These are phyloP conservation scores for Heliconius nattereri DNA, from an alignment of 1,140 invertebrate genomes.

Conservation along the genomic window DNA sequence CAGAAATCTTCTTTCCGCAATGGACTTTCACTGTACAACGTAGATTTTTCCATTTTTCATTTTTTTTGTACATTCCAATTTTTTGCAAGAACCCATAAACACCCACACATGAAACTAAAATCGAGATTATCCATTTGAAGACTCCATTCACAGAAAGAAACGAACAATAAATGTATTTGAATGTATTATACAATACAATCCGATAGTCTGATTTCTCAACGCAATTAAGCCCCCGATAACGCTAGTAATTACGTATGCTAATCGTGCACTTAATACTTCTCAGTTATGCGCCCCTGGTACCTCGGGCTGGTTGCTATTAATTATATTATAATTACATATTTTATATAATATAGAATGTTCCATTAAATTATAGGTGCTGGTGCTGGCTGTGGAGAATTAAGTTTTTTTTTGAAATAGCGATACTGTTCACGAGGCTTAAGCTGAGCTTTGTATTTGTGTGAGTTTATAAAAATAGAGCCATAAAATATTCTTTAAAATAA, in stretches of 20 bases:
- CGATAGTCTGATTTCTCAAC: conserved; percentile 57
- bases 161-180: conserved; percentile 23
- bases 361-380: conserved; percentile 10
- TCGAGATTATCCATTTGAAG: not conserved
- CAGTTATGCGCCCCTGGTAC: conserved; percentile 48
- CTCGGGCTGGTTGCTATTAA: conserved; percentile 29
- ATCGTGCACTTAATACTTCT: conserved; percentile 66
- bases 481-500: too few relatives aligned
- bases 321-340: conserved; percentile 35
- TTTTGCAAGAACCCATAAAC: too few relatives aligned
- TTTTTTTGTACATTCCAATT: too few relatives aligned
- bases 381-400: not conserved
- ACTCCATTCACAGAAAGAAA: not conserved
- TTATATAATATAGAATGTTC: conserved; percentile 14
- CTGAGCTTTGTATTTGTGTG: too few relatives aligned
- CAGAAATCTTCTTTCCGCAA: too few relatives aligned
- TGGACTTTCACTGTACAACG: too few relatives aligned
- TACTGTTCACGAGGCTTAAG: not conserved
- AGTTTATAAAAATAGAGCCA: too few relatives aligned
- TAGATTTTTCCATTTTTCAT: too few relatives aligned
- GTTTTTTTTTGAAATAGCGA: not conserved
- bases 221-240: conserved; percentile 70
- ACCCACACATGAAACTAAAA: not conserved
- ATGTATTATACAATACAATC: conserved; percentile 35
- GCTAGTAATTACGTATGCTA: conserved; percentile 73